Conservation (phyloP, 2,888 invertebrate genomes). For the Agrotis segetum region DNA sequence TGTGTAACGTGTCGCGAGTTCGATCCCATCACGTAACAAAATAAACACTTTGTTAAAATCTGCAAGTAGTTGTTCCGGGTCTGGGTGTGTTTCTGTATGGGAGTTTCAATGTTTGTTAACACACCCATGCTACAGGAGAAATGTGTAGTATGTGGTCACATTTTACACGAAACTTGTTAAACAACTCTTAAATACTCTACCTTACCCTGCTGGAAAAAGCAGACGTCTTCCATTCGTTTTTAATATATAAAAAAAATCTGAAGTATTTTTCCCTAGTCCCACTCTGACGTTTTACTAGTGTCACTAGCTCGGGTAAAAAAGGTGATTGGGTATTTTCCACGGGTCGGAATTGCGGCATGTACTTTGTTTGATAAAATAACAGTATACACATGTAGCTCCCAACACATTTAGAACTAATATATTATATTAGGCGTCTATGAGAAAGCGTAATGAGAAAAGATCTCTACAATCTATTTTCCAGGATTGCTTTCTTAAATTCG, state of each 20-base stretch:
- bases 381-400: background rate
- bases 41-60: too few relatives aligned
- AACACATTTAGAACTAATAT: background rate
- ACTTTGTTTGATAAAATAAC: conserved; percentile 13
- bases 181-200: background rate
- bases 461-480: background rate
- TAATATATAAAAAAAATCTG: background rate
- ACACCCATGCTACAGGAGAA: too few relatives aligned
- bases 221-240: background rate
- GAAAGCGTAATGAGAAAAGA: background rate
- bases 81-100: too few relatives aligned
- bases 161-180: too few relatives aligned
- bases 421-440: background rate
- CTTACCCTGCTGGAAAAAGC: background rate
- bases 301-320: conserved; percentile 22
- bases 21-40: too few relatives aligned
- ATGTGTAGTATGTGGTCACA: too few relatives aligned
- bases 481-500: background rate
- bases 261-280: background rate
- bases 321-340: conserved; percentile 13
- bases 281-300: background rate
- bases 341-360: background rate
- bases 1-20: too few relatives aligned
- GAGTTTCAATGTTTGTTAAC: too few relatives aligned
- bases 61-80: too few relatives aligned